Evolutionary conservation across 2,113 vertebrate genomes (phyloP).

Genomic region (Reinhardtius hippoglossoides): DNA sequence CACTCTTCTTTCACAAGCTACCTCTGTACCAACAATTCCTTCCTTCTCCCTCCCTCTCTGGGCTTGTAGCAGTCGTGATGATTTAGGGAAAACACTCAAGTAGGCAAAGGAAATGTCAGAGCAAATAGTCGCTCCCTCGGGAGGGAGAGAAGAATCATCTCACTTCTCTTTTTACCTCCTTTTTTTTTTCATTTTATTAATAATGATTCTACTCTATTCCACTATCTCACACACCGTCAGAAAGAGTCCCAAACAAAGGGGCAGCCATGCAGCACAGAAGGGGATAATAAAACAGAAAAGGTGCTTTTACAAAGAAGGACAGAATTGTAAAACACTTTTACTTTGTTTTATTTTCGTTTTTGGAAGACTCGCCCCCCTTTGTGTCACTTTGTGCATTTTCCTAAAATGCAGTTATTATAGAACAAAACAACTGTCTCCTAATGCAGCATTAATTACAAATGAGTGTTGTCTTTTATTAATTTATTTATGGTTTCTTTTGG

Average conservation of each 20-base stretch:
- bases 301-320: background rate
- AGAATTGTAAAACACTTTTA: background rate
- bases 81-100: constrained; percentile 68
- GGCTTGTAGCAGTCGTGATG: constrained; percentile 34
- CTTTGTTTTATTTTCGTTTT: background rate
- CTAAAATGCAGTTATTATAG: too few species aligned
- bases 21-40: background rate
- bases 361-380: background rate
- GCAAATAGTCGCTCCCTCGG: constrained; percentile 60
- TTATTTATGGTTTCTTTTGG: background rate
- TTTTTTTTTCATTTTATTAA: constrained; percentile 21
- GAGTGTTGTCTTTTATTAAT: background rate
- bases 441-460: too few species aligned
- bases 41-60: background rate
- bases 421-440: too few species aligned
- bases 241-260: background rate
- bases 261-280: background rate
- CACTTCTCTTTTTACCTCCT: background rate
- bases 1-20: background rate
- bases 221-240: constrained; percentile 7
- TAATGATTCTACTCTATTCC: constrained; percentile 13
- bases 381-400: background rate
- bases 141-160: constrained; percentile 23
- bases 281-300: background rate
- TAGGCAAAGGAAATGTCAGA: constrained; percentile 70